Evolutionary conservation across 1,140 invertebrate species (phyloP).

Genomic region (Manduca sexta): DNA sequence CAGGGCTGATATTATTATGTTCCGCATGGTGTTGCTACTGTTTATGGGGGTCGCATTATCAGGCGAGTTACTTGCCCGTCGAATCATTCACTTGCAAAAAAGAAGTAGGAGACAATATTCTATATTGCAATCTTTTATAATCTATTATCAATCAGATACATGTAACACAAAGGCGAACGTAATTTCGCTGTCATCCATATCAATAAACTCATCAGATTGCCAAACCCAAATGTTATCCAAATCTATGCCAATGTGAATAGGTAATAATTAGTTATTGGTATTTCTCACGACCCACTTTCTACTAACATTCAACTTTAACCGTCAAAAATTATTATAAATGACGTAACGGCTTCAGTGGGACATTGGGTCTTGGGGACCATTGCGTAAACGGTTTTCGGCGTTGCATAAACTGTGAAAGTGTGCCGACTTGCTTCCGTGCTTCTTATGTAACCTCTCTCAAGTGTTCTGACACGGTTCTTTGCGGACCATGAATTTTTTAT

Average conservation of each 20-base stretch:
- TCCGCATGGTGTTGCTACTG: no score
- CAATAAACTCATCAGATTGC: no score
- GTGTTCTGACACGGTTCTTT: slow-evolving; percentile 42
- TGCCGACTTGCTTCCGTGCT: slow-evolving; percentile 49
- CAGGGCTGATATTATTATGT: no score
- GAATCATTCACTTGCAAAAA: no score
- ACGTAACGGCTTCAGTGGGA: slow-evolving; percentile 54
- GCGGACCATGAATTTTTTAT: slow-evolving; percentile 26
- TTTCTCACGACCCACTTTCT: slow-evolving; percentile 62
- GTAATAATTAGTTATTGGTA: slow-evolving; percentile 21
- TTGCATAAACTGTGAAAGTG: slow-evolving; percentile 63
- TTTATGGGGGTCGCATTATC: no score
- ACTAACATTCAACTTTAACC: slow-evolving; percentile 54
- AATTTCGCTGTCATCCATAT: no score
- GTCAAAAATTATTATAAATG: slow-evolving; percentile 44
- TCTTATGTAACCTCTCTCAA: slow-evolving; percentile 46
- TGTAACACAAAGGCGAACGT: no score
- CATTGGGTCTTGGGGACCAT: slow-evolving; percentile 59
- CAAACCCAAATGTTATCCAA: neutral
- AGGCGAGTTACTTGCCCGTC: no score
- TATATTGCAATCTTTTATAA: no score
- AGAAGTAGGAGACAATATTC: no score
- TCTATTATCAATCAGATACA: no score
- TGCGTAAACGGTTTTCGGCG: slow-evolving; percentile 46
- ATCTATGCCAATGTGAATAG: slow-evolving; percentile 20